Evolutionary conservation across 2,113 vertebrate species (phyloP).

Genomic region (Brienomyrus brachyistius): DNA sequence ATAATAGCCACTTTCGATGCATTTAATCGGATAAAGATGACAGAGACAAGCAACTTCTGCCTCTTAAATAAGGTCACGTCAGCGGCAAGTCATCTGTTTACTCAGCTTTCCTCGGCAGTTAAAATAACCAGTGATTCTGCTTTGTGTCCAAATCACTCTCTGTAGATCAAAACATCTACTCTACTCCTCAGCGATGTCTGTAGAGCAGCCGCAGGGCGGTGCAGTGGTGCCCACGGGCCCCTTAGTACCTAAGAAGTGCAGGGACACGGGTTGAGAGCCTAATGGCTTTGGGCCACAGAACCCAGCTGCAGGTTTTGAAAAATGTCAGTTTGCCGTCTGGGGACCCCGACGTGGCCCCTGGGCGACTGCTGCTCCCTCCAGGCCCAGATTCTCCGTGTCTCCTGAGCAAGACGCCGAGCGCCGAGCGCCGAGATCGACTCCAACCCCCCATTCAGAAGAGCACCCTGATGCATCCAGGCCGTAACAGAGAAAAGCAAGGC

Average conservation of each 20-base stretch:
- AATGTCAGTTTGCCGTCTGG: neutral
- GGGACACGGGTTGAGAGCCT: neutral
- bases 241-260: neutral
- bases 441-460: neutral
- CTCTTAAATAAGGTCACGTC: slow-evolving; percentile 48
- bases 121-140: slow-evolving; percentile 47
- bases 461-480: neutral
- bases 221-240: neutral
- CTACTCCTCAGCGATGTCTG: neutral
- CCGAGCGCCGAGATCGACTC: neutral
- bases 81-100: slow-evolving; percentile 47
- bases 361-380: neutral
- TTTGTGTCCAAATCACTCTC: slow-evolving; percentile 47
- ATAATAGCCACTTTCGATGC: slow-evolving; percentile 1
- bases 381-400: neutral
- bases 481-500: neutral
- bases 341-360: neutral
- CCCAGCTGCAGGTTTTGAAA: neutral
- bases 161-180: slow-evolving; percentile 17
- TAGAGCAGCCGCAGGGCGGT: neutral
- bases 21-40: slow-evolving; percentile 17
- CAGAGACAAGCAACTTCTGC: slow-evolving; percentile 36
- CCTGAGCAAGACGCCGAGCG: neutral
- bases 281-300: neutral
- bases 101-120: slow-evolving; percentile 32